Evolutionary conservation across 1,140 invertebrate species (phyloP), one percentile per base, ranked within the genome.

Genomic region (Latrodectus geometricus): DNA sequence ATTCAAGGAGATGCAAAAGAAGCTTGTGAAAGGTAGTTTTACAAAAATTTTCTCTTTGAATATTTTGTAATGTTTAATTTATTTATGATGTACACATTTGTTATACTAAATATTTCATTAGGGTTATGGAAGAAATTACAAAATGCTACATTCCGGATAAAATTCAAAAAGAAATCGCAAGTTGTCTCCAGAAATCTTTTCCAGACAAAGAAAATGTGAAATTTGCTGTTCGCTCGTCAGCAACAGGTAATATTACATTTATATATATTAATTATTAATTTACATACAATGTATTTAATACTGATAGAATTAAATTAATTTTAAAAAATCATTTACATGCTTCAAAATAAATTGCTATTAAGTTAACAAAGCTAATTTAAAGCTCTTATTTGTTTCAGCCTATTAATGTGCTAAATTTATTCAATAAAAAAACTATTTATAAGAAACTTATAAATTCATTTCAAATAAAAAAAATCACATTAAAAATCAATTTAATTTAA

Each of bases 211-310:
- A 79, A 35, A 21, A 35, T 17, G 9, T 61, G 14, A 79, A 79
- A 52, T 90, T 93, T 88, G 93, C 93, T 35, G 92, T 94, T 14
- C 89, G 94, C 75, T 94, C 93, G 7, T 94, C 94, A 90, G 95
- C 94, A 23, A 79, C 77, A 79, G 77, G 77, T 61, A 4, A 61
- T 17, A 1, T 35, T 35, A 35, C 5, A 35, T 3, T 35, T 35
- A 35, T 35, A 35, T 35, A 35, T 35, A 35, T 35, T 35, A 35
- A 35, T 35, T 35, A n/a, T n/a, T n/a, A n/a, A n/a, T n/a, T n/a
- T n/a, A n/a, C 35, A 35, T 35, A 35, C 5, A 35, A 3, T 35
- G 35, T 35, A 35, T 35, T 3, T 35, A 35, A 35, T 3, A 3
- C 35, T 35, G 5, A 35, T 5, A 35, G 35, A 35, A 35, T 1